phyloP scores from a whole-genome alignment of 2,797 vertebrate genomes.

The Spea hammondii region DNA sequence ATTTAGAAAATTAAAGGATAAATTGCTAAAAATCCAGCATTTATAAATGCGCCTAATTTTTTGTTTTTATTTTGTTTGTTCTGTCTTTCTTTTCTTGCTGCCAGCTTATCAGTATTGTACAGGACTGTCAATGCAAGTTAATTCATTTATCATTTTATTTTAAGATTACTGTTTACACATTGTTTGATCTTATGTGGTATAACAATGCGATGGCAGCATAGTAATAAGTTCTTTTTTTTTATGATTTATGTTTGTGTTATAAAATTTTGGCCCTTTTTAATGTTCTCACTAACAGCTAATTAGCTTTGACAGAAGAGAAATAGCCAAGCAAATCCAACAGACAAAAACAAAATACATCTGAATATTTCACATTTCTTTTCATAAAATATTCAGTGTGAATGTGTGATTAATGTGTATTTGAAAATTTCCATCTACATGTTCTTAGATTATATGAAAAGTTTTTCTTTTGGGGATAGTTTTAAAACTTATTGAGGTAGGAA shows the following conservation, averaged over 20 bases:
- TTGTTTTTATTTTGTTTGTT: neutral
- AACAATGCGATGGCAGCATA: neutral
- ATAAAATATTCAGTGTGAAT: too few relatives aligned
- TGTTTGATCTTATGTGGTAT: neutral
- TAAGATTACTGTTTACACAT: constrained; percentile 5
- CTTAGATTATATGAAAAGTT: too few relatives aligned
- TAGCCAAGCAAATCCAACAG: neutral
- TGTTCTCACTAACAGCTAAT: neutral
- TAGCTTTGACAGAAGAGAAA: neutral
- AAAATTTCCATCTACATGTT: too few relatives aligned
- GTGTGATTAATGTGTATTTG: too few relatives aligned
- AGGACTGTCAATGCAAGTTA: constrained; percentile 9
- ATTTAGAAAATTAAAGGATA: too few relatives aligned
- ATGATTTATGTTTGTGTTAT: constrained; percentile 24
- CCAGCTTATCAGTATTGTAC: constrained; percentile 20
- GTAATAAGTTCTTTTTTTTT: constrained; percentile 1
- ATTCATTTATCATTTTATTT: constrained; percentile 23
- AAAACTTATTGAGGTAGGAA: too few relatives aligned
- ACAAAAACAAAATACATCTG: neutral
- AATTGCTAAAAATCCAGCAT: too few relatives aligned
- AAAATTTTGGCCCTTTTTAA: constrained; percentile 5
- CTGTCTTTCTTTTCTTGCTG: neutral
- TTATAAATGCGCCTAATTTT: neutral
- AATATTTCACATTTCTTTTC: neutral
- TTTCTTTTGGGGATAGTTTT: too few relatives aligned